phyloP scores from a whole-genome alignment of 2,113 vertebrate species.

The Tachycineta bicolor region DNA sequence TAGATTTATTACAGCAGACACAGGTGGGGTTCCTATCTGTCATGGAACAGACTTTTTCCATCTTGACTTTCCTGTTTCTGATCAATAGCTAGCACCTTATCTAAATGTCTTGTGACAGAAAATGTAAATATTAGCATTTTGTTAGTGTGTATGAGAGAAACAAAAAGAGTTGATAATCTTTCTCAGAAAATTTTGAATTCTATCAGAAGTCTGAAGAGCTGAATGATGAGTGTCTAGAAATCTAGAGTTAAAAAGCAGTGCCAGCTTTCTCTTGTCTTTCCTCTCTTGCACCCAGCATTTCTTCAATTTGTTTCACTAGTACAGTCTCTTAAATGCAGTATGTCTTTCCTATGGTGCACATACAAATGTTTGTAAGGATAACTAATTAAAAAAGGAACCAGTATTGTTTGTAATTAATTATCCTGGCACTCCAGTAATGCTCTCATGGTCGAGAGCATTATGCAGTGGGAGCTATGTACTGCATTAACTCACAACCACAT shows the following conservation, averaged over 20 bases:
- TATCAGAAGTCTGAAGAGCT: neutral
- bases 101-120: neutral
- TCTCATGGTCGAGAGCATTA: neutral
- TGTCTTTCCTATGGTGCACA: neutral
- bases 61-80: neutral
- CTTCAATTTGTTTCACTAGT: neutral
- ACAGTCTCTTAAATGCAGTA: neutral
- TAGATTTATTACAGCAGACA: neutral
- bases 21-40: neutral
- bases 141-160: neutral
- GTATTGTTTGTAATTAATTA: neutral
- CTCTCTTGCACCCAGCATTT: neutral
- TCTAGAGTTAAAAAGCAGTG: neutral
- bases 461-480: neutral
- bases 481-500: neutral
- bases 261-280: neutral
- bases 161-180: neutral
- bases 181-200: neutral
- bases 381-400: neutral
- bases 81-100: neutral
- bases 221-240: neutral
- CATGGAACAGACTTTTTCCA: neutral
- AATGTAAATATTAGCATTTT: neutral
- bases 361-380: accelerated
- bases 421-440: neutral